phyloP scores from a whole-genome alignment of 2,888 invertebrate genomes.

The Biston stratarius region DNA sequence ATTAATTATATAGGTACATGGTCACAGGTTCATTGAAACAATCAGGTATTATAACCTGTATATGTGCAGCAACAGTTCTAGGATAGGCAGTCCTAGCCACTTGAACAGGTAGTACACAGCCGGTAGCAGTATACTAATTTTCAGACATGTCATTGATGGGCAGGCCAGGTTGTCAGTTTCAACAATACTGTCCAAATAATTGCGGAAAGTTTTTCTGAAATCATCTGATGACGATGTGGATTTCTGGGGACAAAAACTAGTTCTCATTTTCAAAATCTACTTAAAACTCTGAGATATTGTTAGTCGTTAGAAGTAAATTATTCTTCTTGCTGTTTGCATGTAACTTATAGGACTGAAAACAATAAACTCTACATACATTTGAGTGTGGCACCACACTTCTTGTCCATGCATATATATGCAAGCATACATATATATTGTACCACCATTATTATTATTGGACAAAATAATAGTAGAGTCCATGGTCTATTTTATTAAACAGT shows the following conservation, averaged over 20 bases:
- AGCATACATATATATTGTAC: too few species aligned
- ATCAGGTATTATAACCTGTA: slow-evolving; percentile 5
- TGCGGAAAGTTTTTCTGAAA: slow-evolving; percentile 56
- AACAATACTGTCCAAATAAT: slow-evolving; percentile 41
- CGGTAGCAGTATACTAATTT: slow-evolving; percentile 56
- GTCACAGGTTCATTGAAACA: slow-evolving; percentile 27
- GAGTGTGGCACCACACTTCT: too few species aligned
- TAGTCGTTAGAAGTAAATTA: too few species aligned
- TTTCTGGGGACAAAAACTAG: slow-evolving; percentile 47
- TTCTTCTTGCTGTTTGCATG: too few species aligned
- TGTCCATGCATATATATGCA: too few species aligned
- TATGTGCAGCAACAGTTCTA: slow-evolving; percentile 37
- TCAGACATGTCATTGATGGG: slow-evolving; percentile 47
- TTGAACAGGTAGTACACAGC: slow-evolving; percentile 55
- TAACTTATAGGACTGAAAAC: too few species aligned
- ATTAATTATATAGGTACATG: slow-evolving; percentile 12
- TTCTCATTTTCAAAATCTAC: background rate
- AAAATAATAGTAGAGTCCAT: too few species aligned
- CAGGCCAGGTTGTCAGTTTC: slow-evolving; percentile 33
- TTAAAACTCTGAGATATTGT: background rate
- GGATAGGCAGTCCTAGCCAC: slow-evolving; percentile 48
- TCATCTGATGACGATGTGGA: slow-evolving; percentile 52
- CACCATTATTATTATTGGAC: too few species aligned
- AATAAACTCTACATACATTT: too few species aligned
- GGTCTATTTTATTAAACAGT: too few species aligned